A percentile compares a stretch with the other conserved stretches of the same genome.
phyloP scores from a whole-genome alignment of 2,797 vertebrate genomes.

The Sciurus carolinensis region DNA sequence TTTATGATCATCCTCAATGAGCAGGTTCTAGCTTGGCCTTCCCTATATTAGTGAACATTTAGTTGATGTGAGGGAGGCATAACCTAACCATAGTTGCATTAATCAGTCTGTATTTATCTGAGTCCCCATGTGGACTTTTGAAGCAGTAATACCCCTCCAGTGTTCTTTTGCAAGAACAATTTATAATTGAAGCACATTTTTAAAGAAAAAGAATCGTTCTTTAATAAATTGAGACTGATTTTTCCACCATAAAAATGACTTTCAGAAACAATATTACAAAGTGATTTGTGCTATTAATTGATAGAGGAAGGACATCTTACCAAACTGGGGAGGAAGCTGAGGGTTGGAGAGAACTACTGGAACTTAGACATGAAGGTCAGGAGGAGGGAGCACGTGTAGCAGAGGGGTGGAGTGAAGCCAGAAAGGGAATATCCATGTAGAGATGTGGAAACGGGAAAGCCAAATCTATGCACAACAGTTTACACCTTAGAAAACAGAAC shows the following conservation, averaged over 20 bases:
- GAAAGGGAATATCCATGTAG: background rate
- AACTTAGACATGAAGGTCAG: background rate
- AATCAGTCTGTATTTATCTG: background rate
- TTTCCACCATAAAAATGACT: constrained; percentile 25
- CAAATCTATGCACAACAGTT: background rate
- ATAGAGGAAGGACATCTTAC: background rate
- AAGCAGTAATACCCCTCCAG: background rate
- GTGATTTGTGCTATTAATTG: background rate
- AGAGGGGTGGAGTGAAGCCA: background rate
- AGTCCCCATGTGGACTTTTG: background rate
- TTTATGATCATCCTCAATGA: background rate
- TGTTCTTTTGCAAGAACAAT: background rate
- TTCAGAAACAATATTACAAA: background rate
- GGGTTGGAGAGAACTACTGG: background rate
- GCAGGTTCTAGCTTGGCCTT: background rate
- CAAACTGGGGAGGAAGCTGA: background rate
- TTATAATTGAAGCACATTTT: background rate
- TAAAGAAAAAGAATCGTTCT: background rate
- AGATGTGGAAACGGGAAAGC: background rate
- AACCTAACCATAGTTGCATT: background rate
- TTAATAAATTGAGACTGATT: constrained; percentile 6
- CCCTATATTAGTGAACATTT: background rate
- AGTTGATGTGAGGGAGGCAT: background rate
- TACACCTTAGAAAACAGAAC: background rate
- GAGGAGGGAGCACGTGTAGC: background rate